Evolutionary conservation across 1,140 invertebrate genomes (phyloP).

Genomic region (Drosophila orena): DNA sequence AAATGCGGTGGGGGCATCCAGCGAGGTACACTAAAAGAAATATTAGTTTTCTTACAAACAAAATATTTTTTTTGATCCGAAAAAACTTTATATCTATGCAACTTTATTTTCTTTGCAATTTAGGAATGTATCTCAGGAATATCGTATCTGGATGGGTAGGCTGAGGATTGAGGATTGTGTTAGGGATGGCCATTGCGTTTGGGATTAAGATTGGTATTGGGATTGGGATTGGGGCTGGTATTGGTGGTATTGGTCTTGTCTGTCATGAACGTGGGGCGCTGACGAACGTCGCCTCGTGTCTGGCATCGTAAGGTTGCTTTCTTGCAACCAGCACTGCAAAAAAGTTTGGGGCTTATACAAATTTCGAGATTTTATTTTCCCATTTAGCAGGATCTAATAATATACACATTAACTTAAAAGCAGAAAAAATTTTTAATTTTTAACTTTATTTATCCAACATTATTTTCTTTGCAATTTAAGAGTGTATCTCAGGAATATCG

Average conservation of each 20-base stretch:
- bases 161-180: conserved; percentile 21
- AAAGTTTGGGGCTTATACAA: neutral
- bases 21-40: conserved; percentile 13
- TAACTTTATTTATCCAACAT: too few species aligned
- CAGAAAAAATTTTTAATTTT: too few species aligned
- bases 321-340: neutral
- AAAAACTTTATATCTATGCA: neutral
- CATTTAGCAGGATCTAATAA: neutral
- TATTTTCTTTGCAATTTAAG: too few species aligned
- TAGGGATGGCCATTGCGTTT: conserved; percentile 11
- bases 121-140: neutral
- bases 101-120: neutral
- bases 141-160: neutral
- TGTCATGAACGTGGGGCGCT: conserved; percentile 63
- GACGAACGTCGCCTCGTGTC: conserved; percentile 76
- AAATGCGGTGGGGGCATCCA: conserved; percentile 47
- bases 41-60: neutral
- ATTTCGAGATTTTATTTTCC: neutral
- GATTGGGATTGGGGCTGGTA: conserved; percentile 18
- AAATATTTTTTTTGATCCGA: neutral
- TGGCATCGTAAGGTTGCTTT: conserved; percentile 71
- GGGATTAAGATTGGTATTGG: conserved; percentile 7
- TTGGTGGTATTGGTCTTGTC: conserved; percentile 36
- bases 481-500: too few species aligned
- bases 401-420: neutral